Conservation (phyloP, 2,113 vertebrate genomes). For the Ovis aries region ARS-UI_Ramb_v3.0 NC_056064.1:47577001-47577500, state of each 20-base stretch:
- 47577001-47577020: slow-evolving; percentile 43
- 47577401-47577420: slow-evolving; percentile 87
- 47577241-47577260: not conserved
- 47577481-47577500: no score
- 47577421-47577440: slow-evolving; percentile 86
- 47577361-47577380: slow-evolving; percentile 86
- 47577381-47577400: slow-evolving; percentile 81
- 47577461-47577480: not conserved
- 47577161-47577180: slow-evolving; percentile 4
- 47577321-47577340: slow-evolving; percentile 92
- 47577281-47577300: slow-evolving; percentile 92
- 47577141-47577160: not conserved
- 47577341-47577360: slow-evolving; percentile 99
- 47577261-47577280: slow-evolving; percentile 78
- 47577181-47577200: not conserved
- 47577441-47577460: slow-evolving; percentile 44
- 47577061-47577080: slow-evolving; percentile 50
- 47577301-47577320: slow-evolving; percentile 97
- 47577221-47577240: not conserved
- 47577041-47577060: slow-evolving; percentile 52
- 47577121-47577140: not conserved
- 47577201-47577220: not conserved
- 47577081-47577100: slow-evolving; percentile 13
- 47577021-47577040: not conserved
- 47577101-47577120: not conserved